These are phyloP conservation scores for Sitophilus oryzae DNA, from an alignment of 1,140 invertebrate species.

Conservation along the genomic window DNA sequence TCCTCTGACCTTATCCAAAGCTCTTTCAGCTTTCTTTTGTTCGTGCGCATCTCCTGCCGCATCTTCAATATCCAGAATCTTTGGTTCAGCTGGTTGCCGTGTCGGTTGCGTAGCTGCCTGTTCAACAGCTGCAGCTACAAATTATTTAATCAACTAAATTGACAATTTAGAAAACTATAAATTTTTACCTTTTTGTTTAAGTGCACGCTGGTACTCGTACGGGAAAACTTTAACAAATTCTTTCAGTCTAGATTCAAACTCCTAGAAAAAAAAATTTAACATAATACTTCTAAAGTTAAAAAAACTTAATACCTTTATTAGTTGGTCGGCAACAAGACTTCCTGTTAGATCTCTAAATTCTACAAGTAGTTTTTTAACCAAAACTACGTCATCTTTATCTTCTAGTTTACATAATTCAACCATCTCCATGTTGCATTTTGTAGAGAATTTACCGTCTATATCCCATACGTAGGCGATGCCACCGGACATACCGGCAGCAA, in stretches of 20 bases:
- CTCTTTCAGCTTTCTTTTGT: slow-evolving; percentile 71
- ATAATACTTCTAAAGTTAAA: neutral
- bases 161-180: too few species aligned
- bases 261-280: slow-evolving; percentile 27
- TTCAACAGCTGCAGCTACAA: slow-evolving; percentile 37
- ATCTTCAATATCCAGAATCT: slow-evolving; percentile 83
- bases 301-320: slow-evolving; percentile 52
- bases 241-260: slow-evolving; percentile 74
- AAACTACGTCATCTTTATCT: slow-evolving; percentile 69
- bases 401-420: slow-evolving; percentile 82
- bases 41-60: slow-evolving; percentile 69
- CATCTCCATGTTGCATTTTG: slow-evolving; percentile 87
- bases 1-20: slow-evolving; percentile 83
- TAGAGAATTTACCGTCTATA: slow-evolving; percentile 74
- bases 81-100: slow-evolving; percentile 46
- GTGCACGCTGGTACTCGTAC: slow-evolving; percentile 89
- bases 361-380: slow-evolving; percentile 71
- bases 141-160: too few species aligned
- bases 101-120: slow-evolving; percentile 34
- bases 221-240: slow-evolving; percentile 97
- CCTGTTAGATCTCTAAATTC: slow-evolving; percentile 90
- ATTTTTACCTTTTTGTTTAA: slow-evolving; percentile 66
- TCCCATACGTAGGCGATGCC: slow-evolving; percentile 96
- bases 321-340: slow-evolving; percentile 73
- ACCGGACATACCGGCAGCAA: slow-evolving; percentile 77